phyloP scores from a whole-genome alignment of 2,888 invertebrate genomes.

The Folsomia candida region DNA sequence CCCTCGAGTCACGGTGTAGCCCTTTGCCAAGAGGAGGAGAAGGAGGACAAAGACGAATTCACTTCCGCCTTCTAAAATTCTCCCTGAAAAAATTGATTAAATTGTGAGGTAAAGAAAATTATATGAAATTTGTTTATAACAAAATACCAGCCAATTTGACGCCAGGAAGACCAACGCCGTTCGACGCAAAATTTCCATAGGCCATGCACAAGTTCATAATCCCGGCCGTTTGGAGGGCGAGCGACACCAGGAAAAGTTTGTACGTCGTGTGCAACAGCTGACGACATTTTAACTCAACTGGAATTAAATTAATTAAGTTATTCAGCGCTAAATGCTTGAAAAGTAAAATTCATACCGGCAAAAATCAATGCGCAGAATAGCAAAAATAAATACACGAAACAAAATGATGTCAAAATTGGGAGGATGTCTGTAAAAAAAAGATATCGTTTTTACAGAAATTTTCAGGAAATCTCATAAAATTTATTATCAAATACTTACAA shows the following conservation, averaged over 20 bases:
- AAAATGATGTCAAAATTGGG: constrained; percentile 74
- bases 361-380: constrained; percentile 71
- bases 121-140: no score
- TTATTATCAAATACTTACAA: constrained; percentile 64
- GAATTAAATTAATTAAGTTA: constrained; percentile 48
- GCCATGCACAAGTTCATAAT: constrained; percentile 68
- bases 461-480: constrained; percentile 7
- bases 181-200: constrained; percentile 73
- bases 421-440: constrained; percentile 69
- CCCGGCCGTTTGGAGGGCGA: constrained; percentile 68
- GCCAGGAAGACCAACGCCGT: constrained; percentile 64
- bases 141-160: constrained; percentile 55
- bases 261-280: constrained; percentile 85
- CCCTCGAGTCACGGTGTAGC: constrained; percentile 85
- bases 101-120: neutral
- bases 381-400: constrained; percentile 69
- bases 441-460: constrained; percentile 23
- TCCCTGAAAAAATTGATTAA: constrained; percentile 59
- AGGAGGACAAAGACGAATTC: constrained; percentile 75
- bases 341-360: constrained; percentile 54
- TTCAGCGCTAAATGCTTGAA: constrained; percentile 8
- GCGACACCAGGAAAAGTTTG: constrained; percentile 74
- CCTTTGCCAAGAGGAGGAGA: constrained; percentile 79
- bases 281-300: constrained; percentile 71
- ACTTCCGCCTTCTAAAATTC: constrained; percentile 68